phyloP scores from a whole-genome alignment of 2,113 vertebrate genomes.

The Hepsetus odoe region DNA sequence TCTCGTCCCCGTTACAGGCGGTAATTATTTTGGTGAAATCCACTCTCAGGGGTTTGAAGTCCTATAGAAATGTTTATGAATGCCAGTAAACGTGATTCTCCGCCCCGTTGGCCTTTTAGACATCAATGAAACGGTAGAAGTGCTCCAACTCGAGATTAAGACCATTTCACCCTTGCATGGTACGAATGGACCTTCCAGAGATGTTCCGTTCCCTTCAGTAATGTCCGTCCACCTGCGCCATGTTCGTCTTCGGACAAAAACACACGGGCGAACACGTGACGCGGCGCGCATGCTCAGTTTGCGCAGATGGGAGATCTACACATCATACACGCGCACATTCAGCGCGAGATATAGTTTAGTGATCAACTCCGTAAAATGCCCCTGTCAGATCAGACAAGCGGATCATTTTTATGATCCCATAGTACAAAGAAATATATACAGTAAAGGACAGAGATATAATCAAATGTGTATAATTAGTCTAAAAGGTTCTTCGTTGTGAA shows the following conservation, averaged over 20 bases:
- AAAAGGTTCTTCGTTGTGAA: too few species aligned
- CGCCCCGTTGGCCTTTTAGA: conserved; percentile 69
- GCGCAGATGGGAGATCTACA: background rate
- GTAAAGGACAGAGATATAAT: too few species aligned
- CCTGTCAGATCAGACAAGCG: too few species aligned
- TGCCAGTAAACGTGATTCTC: conserved; percentile 77
- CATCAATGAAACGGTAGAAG: conserved; percentile 75
- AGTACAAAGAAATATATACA: too few species aligned
- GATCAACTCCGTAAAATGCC: background rate
- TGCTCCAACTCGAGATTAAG: conserved; percentile 74
- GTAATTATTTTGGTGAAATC: conserved; percentile 19
- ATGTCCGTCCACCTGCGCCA: conserved; percentile 66
- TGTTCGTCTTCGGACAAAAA: conserved; percentile 53
- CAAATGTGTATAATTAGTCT: too few species aligned
- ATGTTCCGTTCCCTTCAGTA: conserved; percentile 51
- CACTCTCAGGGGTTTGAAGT: conserved; percentile 83
- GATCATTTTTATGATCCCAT: too few species aligned
- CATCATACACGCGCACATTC: background rate
- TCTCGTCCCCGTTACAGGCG: conserved; percentile 53
- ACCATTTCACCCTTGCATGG: conserved; percentile 89
- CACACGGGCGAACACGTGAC: conserved; percentile 48
- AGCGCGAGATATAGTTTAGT: background rate
- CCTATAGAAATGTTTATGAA: conserved; percentile 92
- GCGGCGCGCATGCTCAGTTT: background rate
- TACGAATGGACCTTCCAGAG: conserved; percentile 67